Percentiles rank a stretch among this genome's conserved stretches.
These are phyloP conservation scores for Paguma larvata DNA, from an alignment of 2,797 vertebrate genomes.

Conservation along the genomic window DNA sequence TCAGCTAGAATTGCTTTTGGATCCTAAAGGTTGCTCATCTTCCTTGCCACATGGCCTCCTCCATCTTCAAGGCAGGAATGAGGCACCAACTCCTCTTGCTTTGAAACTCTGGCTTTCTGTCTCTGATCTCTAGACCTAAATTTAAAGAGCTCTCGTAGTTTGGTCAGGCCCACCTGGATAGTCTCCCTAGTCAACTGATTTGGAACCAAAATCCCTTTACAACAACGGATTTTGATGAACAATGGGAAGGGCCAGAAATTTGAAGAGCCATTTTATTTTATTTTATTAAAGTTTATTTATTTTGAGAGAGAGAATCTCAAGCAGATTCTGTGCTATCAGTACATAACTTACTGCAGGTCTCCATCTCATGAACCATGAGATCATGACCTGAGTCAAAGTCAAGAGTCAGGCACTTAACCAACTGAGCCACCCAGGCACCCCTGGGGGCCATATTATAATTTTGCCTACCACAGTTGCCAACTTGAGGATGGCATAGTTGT, in stretches of 20 bases:
- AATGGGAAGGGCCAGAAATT: background rate
- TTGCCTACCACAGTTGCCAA: background rate
- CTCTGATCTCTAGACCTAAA: background rate
- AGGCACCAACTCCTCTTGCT: background rate
- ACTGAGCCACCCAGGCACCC: no score
- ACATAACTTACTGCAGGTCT: no score
- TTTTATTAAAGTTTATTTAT: no score
- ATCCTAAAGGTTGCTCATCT: background rate
- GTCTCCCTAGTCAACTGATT: background rate
- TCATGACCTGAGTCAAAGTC: no score
- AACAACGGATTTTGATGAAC: background rate
- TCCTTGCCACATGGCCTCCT: background rate
- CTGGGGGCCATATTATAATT: background rate
- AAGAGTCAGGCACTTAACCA: no score
- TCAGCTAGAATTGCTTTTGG: background rate
- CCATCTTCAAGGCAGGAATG: background rate
- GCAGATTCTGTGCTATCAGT: no score
- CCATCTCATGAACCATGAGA: no score
- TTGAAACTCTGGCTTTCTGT: background rate
- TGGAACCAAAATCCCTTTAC: background rate
- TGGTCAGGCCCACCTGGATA: background rate
- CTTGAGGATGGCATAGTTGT: background rate
- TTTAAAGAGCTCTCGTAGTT: background rate
- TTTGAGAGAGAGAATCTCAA: no score
- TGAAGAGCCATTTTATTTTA: background rate